These are phyloP conservation scores for Drosophila sp. DNA, from an alignment of 1,140 invertebrate species.

Conservation along the genomic window DNA sequence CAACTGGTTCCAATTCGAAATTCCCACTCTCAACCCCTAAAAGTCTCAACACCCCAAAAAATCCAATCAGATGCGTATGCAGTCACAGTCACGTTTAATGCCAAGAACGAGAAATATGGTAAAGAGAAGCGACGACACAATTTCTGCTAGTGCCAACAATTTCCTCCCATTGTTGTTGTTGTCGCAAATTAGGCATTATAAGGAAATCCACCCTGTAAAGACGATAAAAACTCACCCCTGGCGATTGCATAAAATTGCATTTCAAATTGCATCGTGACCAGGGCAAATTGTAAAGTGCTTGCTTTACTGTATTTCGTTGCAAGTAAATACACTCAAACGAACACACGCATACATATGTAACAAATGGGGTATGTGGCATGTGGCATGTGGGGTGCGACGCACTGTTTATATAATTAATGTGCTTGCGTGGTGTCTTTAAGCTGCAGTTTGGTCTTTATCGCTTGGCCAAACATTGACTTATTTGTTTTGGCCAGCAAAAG, in stretches of 20 bases:
- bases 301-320: constrained; percentile 60
- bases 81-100: constrained; percentile 67
- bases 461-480: constrained; percentile 45
- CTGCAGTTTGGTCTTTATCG: constrained; percentile 50
- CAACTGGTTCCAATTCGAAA: constrained; percentile 53
- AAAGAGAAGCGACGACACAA: constrained; percentile 50
- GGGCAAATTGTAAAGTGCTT: constrained; percentile 68
- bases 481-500: constrained; percentile 61
- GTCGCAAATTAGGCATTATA: constrained; percentile 30
- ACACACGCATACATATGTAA: constrained; percentile 10
- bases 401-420: constrained; percentile 74
- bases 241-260: constrained; percentile 75
- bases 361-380: constrained; percentile 14
- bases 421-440: constrained; percentile 38
- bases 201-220: constrained; percentile 14
- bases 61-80: constrained; percentile 53
- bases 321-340: constrained; percentile 21
- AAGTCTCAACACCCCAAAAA: constrained; percentile 19
- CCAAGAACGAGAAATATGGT: constrained; percentile 60
- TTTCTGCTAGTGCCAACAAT: constrained; percentile 48
- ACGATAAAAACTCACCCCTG: constrained; percentile 42
- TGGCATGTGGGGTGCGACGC: constrained; percentile 56
- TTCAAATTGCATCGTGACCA: constrained; percentile 76
- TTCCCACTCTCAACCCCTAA: constrained; percentile 38
- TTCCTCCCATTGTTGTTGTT: constrained; percentile 28